Conservation (phyloP, 2,888 invertebrate genomes). For the Coenonympha arcania region DNA sequence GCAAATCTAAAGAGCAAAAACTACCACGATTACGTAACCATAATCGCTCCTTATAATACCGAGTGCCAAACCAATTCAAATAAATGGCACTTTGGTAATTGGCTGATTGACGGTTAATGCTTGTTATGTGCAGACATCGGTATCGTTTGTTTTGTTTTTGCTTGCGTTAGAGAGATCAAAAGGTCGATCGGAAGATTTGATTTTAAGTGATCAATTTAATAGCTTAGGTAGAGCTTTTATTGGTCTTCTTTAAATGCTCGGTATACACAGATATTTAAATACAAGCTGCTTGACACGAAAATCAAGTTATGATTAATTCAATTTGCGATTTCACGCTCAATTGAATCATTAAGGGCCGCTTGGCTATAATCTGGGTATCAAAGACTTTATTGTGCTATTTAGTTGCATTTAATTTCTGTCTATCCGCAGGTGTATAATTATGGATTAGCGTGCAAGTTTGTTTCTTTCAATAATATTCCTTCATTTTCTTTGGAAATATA, state of each 20-base stretch:
- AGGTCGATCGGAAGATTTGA: background rate
- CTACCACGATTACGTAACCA: constrained; percentile 19
- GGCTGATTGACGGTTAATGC: constrained; percentile 14
- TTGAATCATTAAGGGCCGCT: too few species aligned
- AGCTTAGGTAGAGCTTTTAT: background rate
- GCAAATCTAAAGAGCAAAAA: constrained; percentile 19
- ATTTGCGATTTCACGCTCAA: too few species aligned
- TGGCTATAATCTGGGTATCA: too few species aligned
- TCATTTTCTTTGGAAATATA: too few species aligned
- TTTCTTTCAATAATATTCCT: too few species aligned
- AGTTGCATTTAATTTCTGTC: too few species aligned
- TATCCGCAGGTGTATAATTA: too few species aligned
- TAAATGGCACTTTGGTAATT: constrained; percentile 14
- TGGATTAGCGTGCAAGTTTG: too few species aligned
- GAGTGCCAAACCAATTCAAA: constrained; percentile 17
- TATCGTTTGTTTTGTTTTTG: background rate
- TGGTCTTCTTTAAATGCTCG: background rate
- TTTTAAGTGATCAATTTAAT: background rate
- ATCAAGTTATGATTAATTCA: too few species aligned
- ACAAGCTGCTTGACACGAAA: background rate
- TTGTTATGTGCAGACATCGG: background rate
- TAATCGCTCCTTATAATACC: constrained; percentile 18
- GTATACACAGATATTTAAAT: background rate
- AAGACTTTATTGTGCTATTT: too few species aligned
- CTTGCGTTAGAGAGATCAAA: background rate